Evolutionary conservation across 2,888 invertebrate genomes (phyloP), one percentile per base, ranked within the genome.

Genomic region (Ernsta delagoae): DNA sequence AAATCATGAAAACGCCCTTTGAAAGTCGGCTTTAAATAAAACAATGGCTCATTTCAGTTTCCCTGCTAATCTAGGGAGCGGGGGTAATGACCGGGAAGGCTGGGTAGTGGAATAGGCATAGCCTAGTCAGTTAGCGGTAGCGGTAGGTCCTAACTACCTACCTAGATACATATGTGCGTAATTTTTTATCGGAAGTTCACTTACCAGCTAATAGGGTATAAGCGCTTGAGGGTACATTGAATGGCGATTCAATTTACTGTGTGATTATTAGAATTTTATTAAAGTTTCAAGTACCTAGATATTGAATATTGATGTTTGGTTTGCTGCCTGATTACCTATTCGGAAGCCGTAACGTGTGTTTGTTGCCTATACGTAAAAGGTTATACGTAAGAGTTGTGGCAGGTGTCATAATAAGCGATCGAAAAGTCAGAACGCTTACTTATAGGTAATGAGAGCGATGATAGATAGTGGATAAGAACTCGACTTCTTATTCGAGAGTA

Each of bases 31-130:
- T 84, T 85, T 81, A 81, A 68, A 84, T 84, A 84, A 84, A 87
- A 89, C 88, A 89, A 88, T 86, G 75, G 85, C 85, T 84, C 85
- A 89, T 89, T 90, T 89, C 87, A 81, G 82, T 84, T 84, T 83
- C 80, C 83, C 79, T 80, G 84, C 84, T 89, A 88, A 90, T 89
- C 88, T 86, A 83, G 81, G 84, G 86, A 79, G 80, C 79, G 77
- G 74, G 78, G 87, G 83, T 84, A 88, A 87, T 85, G 88, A 85
- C 88, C 87, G 83, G 86, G 83, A 72, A 80, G 79, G 81, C 63
- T 71, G 64, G 70, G 5, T 39, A 1, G 39, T 39, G 39, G 7
- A 39, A 5, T 67, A 67, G 65, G 60, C 59, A 41, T 59, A 7
- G 50, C 31, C 65, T 50, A 45, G 65, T 41, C 57, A 45, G 62